Base-by-base conservation (phyloP, 2,888 invertebrate genomes). In the Apotomis capreana region DNA sequence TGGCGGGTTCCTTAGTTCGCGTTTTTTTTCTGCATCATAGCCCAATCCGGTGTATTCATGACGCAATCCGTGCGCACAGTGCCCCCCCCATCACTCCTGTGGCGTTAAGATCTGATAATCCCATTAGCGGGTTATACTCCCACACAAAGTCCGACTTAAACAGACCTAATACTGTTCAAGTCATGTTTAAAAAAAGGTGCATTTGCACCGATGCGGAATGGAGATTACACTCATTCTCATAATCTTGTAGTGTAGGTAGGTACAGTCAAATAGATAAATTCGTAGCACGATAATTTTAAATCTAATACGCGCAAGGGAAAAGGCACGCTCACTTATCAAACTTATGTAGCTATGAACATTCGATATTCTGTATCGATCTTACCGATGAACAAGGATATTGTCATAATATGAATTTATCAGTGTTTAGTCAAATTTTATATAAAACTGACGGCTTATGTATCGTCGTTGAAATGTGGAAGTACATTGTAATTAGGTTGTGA, bases 251-350 rank as follows among this genome's bases (percentile, higher is more conserved):
- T n/a, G n/a, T n/a, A n/a, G n/a, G n/a, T 26, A 26, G 26, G 26
- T 26, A 26, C 44, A 55, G 44, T 64, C 64, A 55, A 44, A 55
- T 40, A 40, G 64, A 64, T 64, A 64, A 64, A 6, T 54, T 44
- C 8, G 15, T 15, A 12, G 54, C 54, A 26, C 12, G 64, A 64
- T 64, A 64, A 55, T 63, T 26, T 26, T 46, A 15, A 46, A 49
- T 15, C 5, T 5, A 46, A 12, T 1, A 37, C 15, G 15, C 10
- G 44, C 44, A 61, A 26, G 64, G 54, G 15, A 64, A 54, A 64
- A 54, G 2, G 44, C 13, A 44, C 15, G 5, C 8, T 2, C 3
- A 5, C 10, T 9, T 55, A 44, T 64, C 6, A 2, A 44, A 44
- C 12, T 3, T 26, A 15, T 0, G 15, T 51, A 44, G 9, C 44